These are phyloP conservation scores for Thamnophis elegans DNA, from an alignment of 2,797 vertebrate species.

Conservation along the genomic window DNA sequence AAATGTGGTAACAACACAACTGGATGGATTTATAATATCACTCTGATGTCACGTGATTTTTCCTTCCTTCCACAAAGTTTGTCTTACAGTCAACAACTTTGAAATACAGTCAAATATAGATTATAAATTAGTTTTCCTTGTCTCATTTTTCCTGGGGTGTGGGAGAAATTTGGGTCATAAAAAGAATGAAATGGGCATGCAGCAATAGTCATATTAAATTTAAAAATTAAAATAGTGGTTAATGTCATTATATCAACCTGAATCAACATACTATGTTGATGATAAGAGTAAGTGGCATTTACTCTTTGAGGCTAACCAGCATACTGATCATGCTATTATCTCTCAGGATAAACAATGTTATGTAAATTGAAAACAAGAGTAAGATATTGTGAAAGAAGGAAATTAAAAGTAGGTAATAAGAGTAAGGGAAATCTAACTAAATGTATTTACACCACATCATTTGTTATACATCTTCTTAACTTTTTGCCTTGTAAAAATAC, in stretches of 20 bases:
- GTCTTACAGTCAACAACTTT: slow-evolving; percentile 65
- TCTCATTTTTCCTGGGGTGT: slow-evolving; percentile 35
- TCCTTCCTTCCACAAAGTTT: slow-evolving; percentile 61
- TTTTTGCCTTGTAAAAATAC: background rate
- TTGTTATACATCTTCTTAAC: background rate
- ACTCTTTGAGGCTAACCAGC: background rate
- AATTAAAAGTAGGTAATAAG: background rate
- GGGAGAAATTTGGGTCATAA: background rate
- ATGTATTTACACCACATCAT: background rate
- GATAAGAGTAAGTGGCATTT: background rate
- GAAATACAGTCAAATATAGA: slow-evolving; percentile 64
- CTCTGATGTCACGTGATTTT: slow-evolving; percentile 65
- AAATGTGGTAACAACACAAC: slow-evolving; percentile 61
- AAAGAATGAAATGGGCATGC: background rate
- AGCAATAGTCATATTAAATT: background rate
- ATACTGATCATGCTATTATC: background rate
- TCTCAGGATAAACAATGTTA: background rate
- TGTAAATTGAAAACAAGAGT: background rate
- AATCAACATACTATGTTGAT: background rate
- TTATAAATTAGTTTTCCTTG: slow-evolving; percentile 29
- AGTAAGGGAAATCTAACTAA: background rate
- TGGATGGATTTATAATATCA: slow-evolving; percentile 64
- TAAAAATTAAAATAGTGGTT: background rate
- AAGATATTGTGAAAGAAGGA: background rate
- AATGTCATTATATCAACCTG: background rate